Percentiles rank a stretch among this genome's conserved stretches.
phyloP scores from a whole-genome alignment of 2,113 vertebrate species.

The Dicaeum eximium region DNA sequence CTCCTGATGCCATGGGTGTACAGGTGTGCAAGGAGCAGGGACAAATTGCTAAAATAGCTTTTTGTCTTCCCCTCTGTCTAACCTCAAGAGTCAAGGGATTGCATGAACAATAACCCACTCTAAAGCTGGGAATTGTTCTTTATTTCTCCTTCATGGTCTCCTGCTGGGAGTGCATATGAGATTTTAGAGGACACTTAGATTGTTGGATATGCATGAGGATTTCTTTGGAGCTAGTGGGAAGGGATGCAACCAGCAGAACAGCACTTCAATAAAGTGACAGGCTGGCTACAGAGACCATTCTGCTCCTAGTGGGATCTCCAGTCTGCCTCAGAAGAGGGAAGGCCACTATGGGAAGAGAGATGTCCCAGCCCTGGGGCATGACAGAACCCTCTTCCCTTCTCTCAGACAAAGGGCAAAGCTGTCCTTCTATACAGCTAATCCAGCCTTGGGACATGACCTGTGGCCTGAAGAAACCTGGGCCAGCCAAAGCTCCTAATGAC shows the following conservation, averaged over 20 bases:
- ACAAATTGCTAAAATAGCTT: not conserved
- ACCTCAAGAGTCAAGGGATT: not conserved
- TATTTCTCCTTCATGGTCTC: not conserved
- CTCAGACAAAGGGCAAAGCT: not conserved
- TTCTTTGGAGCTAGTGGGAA: not conserved
- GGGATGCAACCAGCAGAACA: not conserved
- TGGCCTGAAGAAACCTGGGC: not conserved
- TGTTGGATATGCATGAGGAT: not conserved
- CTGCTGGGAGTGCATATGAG: not conserved
- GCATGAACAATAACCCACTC: not conserved
- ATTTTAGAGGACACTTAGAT: not conserved
- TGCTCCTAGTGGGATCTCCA: not conserved
- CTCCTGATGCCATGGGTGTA: not conserved
- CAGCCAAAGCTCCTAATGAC: not conserved
- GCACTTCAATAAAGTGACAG: not conserved
- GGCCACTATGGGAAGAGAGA: not conserved
- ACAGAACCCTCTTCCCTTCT: not conserved
- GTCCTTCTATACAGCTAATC: not conserved
- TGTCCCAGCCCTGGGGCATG: not conserved
- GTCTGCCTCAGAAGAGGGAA: not conserved
- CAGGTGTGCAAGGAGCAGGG: fast-evolving
- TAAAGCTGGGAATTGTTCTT: not conserved
- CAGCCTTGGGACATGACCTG: not conserved
- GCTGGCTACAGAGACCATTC: not conserved
- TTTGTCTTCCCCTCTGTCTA: not conserved